Evolutionary conservation across 2,888 invertebrate species (phyloP).

Genomic region (Pseudolycoriella hygida): DNA sequence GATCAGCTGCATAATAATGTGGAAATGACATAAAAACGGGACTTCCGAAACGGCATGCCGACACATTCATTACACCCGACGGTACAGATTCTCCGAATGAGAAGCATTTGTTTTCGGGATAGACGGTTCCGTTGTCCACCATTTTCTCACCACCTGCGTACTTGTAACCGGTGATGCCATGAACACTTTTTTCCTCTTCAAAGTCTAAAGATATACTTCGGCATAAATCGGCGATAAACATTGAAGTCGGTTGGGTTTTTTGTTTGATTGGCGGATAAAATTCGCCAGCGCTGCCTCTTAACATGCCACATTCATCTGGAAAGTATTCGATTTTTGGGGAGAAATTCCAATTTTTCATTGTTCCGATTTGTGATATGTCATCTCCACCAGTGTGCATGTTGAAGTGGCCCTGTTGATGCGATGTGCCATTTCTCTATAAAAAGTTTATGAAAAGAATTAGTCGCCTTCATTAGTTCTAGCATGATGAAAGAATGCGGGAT

Average conservation of each 20-base stretch:
- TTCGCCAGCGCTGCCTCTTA: conserved; percentile 64
- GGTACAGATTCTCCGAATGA: conserved; percentile 57
- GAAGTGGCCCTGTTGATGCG: conserved; percentile 52
- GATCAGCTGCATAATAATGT: conserved; percentile 65
- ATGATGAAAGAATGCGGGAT: no score
- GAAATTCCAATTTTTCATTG: conserved; percentile 55
- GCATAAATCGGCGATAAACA: conserved; percentile 64
- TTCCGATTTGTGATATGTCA: conserved; percentile 44
- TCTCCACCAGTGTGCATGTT: conserved; percentile 56
- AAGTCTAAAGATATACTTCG: conserved; percentile 46
- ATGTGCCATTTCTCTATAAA: conserved; percentile 57
- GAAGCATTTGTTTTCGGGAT: conserved; percentile 48
- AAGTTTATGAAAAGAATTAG: no score
- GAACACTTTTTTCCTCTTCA: conserved; percentile 34
- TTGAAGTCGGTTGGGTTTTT: conserved; percentile 35
- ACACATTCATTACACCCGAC: conserved; percentile 59
- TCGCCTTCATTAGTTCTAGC: no score
- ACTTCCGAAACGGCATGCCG: conserved; percentile 58
- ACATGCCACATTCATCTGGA: conserved; percentile 34
- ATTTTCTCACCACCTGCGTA: conserved; percentile 44
- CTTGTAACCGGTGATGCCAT: conserved; percentile 46
- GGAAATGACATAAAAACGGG: conserved; percentile 74
- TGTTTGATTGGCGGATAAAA: conserved; percentile 50
- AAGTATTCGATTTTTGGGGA: conserved; percentile 35
- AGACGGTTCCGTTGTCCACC: conserved; percentile 45